These are phyloP conservation scores for Portevinia maculata DNA, from an alignment of 2,888 invertebrate genomes.

Conservation along the genomic window DNA sequence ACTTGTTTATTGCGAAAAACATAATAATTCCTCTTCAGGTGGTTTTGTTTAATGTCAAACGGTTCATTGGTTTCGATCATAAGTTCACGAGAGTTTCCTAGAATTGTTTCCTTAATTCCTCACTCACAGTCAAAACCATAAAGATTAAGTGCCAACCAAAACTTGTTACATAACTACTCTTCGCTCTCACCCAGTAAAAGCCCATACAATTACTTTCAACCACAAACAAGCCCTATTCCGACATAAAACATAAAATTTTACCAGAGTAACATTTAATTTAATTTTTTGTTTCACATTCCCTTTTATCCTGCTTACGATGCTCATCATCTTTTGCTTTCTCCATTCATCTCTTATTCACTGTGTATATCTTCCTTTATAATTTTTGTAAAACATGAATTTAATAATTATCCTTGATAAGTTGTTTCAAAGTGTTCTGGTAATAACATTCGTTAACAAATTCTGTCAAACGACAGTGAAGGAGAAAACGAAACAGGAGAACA, in stretches of 20 bases:
- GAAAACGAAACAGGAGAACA: slow-evolving; percentile 7
- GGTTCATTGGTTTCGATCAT: too few species aligned
- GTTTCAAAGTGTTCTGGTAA: slow-evolving; percentile 74
- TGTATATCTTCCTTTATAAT: slow-evolving; percentile 13
- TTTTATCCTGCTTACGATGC: slow-evolving; percentile 8
- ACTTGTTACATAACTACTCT: slow-evolving; percentile 27
- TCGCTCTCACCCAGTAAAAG: slow-evolving; percentile 8
- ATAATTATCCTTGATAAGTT: slow-evolving; percentile 74
- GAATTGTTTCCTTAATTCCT: too few species aligned
- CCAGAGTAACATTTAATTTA: slow-evolving; percentile 58
- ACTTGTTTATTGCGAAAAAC: too few species aligned
- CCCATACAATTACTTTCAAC: not conserved
- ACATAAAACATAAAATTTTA: slow-evolving; percentile 21
- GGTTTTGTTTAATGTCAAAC: too few species aligned
- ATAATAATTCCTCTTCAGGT: too few species aligned
- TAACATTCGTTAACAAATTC: slow-evolving; percentile 73
- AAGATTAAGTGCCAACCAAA: slow-evolving; percentile 30
- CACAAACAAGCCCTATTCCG: not conserved
- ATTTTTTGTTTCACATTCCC: slow-evolving; percentile 39
- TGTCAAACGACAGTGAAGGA: slow-evolving; percentile 62
- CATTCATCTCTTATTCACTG: slow-evolving; percentile 1
- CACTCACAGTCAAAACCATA: not conserved
- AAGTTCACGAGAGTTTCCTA: too few species aligned
- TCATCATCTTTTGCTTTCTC: slow-evolving; percentile 13
- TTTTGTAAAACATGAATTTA: slow-evolving; percentile 67